These are phyloP conservation scores for Morinoia aosen DNA, from an alignment of 2,888 invertebrate species.

Conservation along the genomic window DNA sequence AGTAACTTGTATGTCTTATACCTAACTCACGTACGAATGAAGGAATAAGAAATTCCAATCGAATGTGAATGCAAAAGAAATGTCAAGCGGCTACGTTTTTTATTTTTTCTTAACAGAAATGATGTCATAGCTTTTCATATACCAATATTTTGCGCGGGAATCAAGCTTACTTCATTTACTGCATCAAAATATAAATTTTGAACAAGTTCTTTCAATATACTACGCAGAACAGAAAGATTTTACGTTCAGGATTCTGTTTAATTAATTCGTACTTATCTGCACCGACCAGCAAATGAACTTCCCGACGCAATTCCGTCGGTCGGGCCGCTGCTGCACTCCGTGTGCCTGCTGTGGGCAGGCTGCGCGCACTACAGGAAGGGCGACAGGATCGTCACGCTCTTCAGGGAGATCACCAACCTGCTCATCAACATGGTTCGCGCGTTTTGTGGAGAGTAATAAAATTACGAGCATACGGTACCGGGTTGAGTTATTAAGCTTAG, in stretches of 20 bases:
- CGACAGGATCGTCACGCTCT: conserved; percentile 87
- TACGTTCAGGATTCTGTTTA: neutral
- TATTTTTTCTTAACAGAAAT: no score
- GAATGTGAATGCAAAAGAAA: no score
- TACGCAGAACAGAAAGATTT: neutral
- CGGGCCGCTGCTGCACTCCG: conserved; percentile 85
- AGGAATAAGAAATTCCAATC: no score
- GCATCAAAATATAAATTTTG: neutral
- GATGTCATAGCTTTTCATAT: no score
- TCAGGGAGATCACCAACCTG: conserved; percentile 91
- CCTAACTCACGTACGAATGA: no score
- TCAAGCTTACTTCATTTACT: neutral
- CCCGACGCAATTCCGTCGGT: conserved; percentile 84
- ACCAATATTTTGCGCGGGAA: neutral
- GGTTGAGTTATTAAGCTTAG: neutral
- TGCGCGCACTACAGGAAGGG: conserved; percentile 90
- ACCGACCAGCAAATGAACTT: conserved; percentile 76
- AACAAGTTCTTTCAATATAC: neutral
- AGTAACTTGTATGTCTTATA: no score
- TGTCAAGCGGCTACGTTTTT: no score
- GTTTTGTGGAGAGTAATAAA: neutral
- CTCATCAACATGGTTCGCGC: conserved; percentile 84
- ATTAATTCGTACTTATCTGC: neutral
- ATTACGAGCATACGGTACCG: conserved; percentile 14
- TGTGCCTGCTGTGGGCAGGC: conserved; percentile 91